Percentiles rank a stretch among this genome's conserved stretches.
Conservation (phyloP, 2,113 vertebrate genomes). For the Marcusenius ussheri region DNA sequence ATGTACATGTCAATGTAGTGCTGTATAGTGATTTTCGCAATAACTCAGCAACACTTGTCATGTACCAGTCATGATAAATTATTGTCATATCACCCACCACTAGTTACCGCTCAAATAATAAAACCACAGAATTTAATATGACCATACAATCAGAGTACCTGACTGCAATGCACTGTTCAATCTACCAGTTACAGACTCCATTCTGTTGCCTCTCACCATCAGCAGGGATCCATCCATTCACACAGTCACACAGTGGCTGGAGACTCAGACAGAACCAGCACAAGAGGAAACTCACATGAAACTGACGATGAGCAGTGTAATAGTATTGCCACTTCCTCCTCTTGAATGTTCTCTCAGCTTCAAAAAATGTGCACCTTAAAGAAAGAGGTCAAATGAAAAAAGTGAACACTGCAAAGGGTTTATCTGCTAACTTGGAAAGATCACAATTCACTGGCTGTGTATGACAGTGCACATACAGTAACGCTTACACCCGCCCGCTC, state of each 20-base stretch:
- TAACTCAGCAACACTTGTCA: neutral
- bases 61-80: neutral
- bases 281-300: slow-evolving; percentile 66
- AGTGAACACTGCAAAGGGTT: neutral
- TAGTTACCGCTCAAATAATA: neutral
- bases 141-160: neutral
- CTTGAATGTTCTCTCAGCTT: slow-evolving; percentile 51
- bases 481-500: neutral
- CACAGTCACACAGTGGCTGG: neutral
- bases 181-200: neutral
- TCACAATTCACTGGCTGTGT: neutral
- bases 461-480: slow-evolving; percentile 30
- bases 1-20: neutral
- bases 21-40: neutral
- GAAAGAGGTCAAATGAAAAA: neutral
- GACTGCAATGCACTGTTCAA: neutral
- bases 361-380: slow-evolving; percentile 47
- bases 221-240: neutral
- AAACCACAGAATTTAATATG: neutral
- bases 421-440: neutral
- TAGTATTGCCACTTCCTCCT: slow-evolving; percentile 59
- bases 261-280: neutral
- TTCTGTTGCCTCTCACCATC: neutral
- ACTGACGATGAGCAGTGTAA: slow-evolving; percentile 77
- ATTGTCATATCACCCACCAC: neutral